Evolutionary conservation across 2,113 vertebrate species (phyloP), one percentile per base, ranked within the genome.

Genomic region (Ibidorhyncha struthersii): DNA sequence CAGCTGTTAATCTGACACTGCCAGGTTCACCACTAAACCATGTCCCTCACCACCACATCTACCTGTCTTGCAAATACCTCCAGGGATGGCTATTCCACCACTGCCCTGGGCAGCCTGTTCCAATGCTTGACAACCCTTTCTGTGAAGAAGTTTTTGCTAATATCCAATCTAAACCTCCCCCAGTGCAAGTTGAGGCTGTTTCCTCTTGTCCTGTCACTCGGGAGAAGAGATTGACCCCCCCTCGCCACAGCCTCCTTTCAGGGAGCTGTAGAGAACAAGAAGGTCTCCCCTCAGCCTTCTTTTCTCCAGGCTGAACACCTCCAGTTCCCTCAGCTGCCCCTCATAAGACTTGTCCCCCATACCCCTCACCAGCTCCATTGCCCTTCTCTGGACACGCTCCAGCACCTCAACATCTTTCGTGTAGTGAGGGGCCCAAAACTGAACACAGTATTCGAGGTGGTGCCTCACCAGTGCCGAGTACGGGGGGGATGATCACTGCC

Each of bases 401-500:
- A 63, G 55, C 43, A 12, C 1, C 74, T 52, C 17, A 6, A 5
- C 4, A 34, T 40, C 40, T 4, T 19, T 45, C 17, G 5, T 50
- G 10, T 7, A 7, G 7, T 5, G 16, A 50, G 50, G 13, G 29
- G 8, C 58, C 56, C 58, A 63, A 29, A n/a, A n/a, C 58, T 41
- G 30, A 25, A 16, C 41, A 4, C 41, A 14, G n/a, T 1, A 25
- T 12, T 88, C 0, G 0, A 56, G 40, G 19, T n/a, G 49, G 0
- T 2, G 50, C 77, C 52, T 82, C 41, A 9, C 15, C 32, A 36
- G 30, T 4, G 19, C 56, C 0, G 1, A 73, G 58, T 12, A 9
- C n/a, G 1, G 36, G 13, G 13, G 27, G n/a, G 3, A 19, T 1
- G 2, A 23, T 36, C 58, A 3, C 34, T 47, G 7, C 14, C 25